Evolutionary conservation across 2,113 vertebrate genomes (phyloP).

Genomic region (Tricholaema leucomelas): DNA sequence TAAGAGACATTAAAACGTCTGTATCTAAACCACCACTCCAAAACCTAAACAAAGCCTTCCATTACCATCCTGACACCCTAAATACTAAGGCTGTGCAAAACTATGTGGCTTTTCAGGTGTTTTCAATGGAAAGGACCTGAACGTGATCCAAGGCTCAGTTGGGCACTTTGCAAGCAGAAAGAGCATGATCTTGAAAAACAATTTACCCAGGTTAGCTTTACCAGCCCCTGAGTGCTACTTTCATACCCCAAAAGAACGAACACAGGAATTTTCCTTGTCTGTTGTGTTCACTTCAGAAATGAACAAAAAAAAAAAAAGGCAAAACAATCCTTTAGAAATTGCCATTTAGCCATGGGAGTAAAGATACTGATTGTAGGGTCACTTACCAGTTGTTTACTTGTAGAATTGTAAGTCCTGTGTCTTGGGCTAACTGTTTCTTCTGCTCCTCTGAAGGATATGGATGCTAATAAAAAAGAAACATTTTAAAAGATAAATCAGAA

Average conservation of each 20-base stretch:
- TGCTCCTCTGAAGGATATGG: slow-evolving; percentile 99
- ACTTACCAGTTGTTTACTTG: slow-evolving; percentile 99
- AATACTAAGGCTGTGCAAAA: slow-evolving; percentile 1
- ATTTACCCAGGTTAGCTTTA: slow-evolving; percentile 43
- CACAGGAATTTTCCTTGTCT: slow-evolving; percentile 52
- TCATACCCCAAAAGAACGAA: slow-evolving; percentile 48
- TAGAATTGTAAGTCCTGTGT: slow-evolving; percentile 99
- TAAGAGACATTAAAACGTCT: slow-evolving; percentile 72
- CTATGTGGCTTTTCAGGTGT: slow-evolving; percentile 43
- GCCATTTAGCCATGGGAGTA: slow-evolving; percentile 69
- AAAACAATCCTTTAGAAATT: slow-evolving; percentile 73
- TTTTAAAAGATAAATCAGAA: slow-evolving; percentile 81
- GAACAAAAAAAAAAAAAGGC: slow-evolving; percentile 59
- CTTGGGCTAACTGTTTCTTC: slow-evolving; percentile 99
- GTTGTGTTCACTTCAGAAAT: slow-evolving; percentile 67
- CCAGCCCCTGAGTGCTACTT: slow-evolving; percentile 37
- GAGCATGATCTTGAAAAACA: slow-evolving; percentile 46
- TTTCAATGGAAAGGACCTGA: slow-evolving; percentile 46
- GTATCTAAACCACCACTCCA: slow-evolving; percentile 52
- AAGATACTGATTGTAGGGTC: slow-evolving; percentile 74
- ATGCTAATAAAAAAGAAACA: slow-evolving; percentile 85
- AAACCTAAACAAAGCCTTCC: slow-evolving; percentile 71
- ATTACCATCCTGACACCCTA: slow-evolving; percentile 27
- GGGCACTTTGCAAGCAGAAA: slow-evolving; percentile 5
- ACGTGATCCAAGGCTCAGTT: slow-evolving; percentile 49